Evolutionary conservation across 1,140 invertebrate species (phyloP).

Genomic region (Chrysomallon squamiferum): DNA sequence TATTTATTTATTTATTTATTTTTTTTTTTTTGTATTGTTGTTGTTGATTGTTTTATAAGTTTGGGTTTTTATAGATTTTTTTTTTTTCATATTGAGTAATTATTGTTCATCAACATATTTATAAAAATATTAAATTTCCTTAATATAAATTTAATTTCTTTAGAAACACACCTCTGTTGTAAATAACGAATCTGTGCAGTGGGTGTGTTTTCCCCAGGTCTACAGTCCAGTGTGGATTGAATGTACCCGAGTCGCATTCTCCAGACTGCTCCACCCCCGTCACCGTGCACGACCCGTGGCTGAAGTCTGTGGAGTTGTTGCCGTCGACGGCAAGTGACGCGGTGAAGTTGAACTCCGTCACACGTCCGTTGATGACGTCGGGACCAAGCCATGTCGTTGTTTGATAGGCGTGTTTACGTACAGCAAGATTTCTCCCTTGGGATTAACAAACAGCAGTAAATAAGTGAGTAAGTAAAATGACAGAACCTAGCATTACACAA

Average conservation of each 20-base stretch:
- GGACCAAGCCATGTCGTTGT: neutral
- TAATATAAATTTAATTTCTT: too few relatives aligned
- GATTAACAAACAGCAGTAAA: too few relatives aligned
- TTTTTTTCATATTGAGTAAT: too few relatives aligned
- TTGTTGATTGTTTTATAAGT: too few relatives aligned
- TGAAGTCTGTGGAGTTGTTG: neutral
- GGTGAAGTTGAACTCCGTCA: neutral
- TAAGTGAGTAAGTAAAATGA: too few relatives aligned
- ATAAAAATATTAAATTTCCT: too few relatives aligned
- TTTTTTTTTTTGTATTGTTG: too few relatives aligned
- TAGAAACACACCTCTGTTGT: neutral
- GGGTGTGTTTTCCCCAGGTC: neutral
- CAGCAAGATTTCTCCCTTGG: neutral
- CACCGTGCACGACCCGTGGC: neutral
- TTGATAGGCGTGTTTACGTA: neutral
- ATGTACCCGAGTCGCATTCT: neutral
- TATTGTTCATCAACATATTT: too few relatives aligned
- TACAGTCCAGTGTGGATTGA: neutral
- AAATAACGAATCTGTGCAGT: neutral
- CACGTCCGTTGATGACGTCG: neutral
- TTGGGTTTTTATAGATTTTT: too few relatives aligned
- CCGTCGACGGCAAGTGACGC: neutral
- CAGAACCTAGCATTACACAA: too few relatives aligned
- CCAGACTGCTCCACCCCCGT: neutral
- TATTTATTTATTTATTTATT: too few relatives aligned